Conservation (phyloP, 2,797 vertebrate genomes). For the Periparus ater region DNA sequence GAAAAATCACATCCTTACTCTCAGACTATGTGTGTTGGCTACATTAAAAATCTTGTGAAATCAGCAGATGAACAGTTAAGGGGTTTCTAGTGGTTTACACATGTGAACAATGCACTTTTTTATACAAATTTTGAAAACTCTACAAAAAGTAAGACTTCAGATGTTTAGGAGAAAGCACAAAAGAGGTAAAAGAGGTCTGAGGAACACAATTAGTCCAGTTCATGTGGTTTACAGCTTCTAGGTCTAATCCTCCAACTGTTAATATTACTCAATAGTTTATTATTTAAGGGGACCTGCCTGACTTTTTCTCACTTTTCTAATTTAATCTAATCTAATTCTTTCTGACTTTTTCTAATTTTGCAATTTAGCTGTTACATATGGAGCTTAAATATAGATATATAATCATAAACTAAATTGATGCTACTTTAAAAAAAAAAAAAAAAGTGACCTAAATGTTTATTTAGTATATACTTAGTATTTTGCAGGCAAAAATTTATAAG, state of each 20-base stretch:
- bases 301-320: no score
- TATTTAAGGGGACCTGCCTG: neutral
- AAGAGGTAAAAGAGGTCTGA: neutral
- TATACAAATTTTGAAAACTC: neutral
- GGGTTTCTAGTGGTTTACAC: neutral
- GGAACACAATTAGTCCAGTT: neutral
- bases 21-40: neutral
- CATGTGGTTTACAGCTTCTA: neutral
- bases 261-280: neutral
- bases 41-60: neutral
- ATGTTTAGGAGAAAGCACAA: neutral
- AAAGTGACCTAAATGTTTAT: neutral
- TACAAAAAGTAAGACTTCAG: neutral
- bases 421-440: neutral
- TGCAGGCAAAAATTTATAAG: neutral
- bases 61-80: neutral
- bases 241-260: neutral
- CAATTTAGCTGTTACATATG: neutral
- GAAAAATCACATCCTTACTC: neutral
- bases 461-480: neutral
- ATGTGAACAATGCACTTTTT: neutral
- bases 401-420: neutral
- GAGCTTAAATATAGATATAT: neutral
- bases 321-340: no score
- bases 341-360: neutral